Conservation (phyloP, 2,888 invertebrate genomes). For the Celastrina argiolus region DNA sequence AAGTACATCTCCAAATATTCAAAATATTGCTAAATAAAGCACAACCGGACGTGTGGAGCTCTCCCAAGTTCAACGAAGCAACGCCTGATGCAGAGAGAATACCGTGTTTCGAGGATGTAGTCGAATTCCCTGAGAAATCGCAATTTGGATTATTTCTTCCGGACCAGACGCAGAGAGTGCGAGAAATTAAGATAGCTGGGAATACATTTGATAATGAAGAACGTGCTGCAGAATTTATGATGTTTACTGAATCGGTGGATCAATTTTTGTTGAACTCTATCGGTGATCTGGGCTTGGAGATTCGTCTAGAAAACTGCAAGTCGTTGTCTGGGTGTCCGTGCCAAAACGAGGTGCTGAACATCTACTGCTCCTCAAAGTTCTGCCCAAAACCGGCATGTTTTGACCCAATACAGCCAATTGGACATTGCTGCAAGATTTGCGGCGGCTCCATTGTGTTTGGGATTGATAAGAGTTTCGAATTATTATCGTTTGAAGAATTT, state of each 20-base stretch:
- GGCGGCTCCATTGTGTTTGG: slow-evolving; percentile 55
- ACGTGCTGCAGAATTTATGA: slow-evolving; percentile 19
- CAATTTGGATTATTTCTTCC: slow-evolving; percentile 52
- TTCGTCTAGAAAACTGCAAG: slow-evolving; percentile 37
- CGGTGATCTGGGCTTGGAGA: slow-evolving; percentile 38
- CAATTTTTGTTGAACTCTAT: slow-evolving; percentile 46
- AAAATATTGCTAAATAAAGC: too few relatives aligned
- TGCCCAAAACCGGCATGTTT: slow-evolving; percentile 54
- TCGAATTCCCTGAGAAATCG: slow-evolving; percentile 51
- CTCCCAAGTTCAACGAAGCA: slow-evolving; percentile 59
- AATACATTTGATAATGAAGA: slow-evolving; percentile 32
- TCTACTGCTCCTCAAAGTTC: slow-evolving; percentile 54
- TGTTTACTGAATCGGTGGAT: too few relatives aligned
- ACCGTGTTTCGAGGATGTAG: slow-evolving; percentile 67
- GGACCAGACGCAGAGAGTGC: slow-evolving; percentile 43
- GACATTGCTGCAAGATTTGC: slow-evolving; percentile 65
- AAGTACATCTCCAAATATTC: too few relatives aligned
- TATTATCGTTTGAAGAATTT: slow-evolving; percentile 46
- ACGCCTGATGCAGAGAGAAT: slow-evolving; percentile 69
- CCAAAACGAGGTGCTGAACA: slow-evolving; percentile 44
- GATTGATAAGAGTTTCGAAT: slow-evolving; percentile 49
- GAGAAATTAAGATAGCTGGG: slow-evolving; percentile 42
- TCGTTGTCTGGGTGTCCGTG: slow-evolving; percentile 58
- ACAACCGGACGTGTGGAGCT: slow-evolving; percentile 65
- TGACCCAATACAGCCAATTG: slow-evolving; percentile 55